Base-by-base conservation (phyloP, 1,140 invertebrate species). In the Ectropis grisescens region DNA sequence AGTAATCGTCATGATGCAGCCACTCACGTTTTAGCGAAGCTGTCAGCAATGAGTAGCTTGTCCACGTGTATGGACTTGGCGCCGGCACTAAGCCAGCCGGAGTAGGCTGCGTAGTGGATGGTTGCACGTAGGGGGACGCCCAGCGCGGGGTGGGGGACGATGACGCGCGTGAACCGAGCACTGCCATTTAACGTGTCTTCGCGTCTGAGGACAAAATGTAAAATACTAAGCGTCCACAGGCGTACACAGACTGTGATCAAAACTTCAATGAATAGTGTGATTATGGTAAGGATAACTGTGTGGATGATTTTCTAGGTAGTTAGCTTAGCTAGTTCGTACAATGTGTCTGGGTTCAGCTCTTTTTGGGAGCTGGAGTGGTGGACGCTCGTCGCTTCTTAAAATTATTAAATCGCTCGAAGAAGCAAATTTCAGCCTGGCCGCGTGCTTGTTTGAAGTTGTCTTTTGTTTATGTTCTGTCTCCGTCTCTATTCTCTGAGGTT, bases 81-180 rank as follows among this genome's bases (percentile, higher is more conserved):
- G 0, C 93, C 94, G 9, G 91, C 93, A n/a, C 90, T 93, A 29
- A 96, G 86, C 95, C 95, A 97, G 2, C 95, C 95, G 37, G 89
- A 91, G 78, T 96, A 97, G 0, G 93, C 93, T 1, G 90, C 92
- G 80, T 97, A 97, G 30, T 91, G 88, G 3, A 97, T 79, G 60
- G 92, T 86, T 0, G 91, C 85, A 24, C 86, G 85, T 8, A 85
- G 83, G 11, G 91, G 88, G 45, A 91, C 89, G 4, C 88, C 86
- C 15, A 96, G 79, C 3, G 89, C 90, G 2, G 94, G 94, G 84
- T 96, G 94, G 1, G 94, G 93, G 0, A 96, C 94, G 15, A 96
- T 82, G 29, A 90, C 83, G 88, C 91, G 64, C 83, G 83, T 89
- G 9, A 94, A 84, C 8, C 88, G 84, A 14, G 88, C 85, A 2